phyloP scores from a whole-genome alignment of 2,113 vertebrate species.

The Tetrao urogallus region DNA sequence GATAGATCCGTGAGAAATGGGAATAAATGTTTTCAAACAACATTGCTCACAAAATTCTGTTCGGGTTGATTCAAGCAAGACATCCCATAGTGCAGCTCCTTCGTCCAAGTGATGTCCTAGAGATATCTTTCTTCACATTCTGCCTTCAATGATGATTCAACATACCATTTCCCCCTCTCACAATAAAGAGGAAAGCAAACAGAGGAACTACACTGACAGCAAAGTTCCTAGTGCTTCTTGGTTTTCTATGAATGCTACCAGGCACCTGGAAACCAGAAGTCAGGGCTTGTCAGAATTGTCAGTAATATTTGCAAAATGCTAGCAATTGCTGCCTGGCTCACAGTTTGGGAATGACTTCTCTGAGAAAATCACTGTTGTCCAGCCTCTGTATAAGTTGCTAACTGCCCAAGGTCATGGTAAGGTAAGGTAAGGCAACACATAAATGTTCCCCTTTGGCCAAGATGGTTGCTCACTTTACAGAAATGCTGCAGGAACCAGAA shows the following conservation, averaged over 20 bases:
- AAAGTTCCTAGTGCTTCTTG: neutral
- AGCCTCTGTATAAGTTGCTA: neutral
- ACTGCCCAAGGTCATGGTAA: neutral
- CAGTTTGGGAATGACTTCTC: neutral
- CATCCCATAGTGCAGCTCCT: neutral
- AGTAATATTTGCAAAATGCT: neutral
- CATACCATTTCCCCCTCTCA: neutral
- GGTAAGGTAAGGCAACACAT: neutral
- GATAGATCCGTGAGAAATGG: neutral
- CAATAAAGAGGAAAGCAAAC: neutral
- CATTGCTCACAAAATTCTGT: neutral
- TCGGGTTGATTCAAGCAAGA: fast-evolving
- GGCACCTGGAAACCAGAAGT: neutral
- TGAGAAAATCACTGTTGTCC: neutral
- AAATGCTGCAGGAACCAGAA: neutral
- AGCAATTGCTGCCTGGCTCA: neutral
- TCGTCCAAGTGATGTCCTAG: neutral
- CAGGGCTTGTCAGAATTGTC: neutral
- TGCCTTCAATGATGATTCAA: neutral
- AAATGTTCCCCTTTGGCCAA: neutral
- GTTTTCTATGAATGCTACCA: neutral
- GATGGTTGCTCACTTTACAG: neutral
- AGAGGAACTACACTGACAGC: neutral
- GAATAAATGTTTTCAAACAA: neutral
- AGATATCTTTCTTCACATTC: neutral